These are phyloP conservation scores for Melipona beecheii DNA, from an alignment of 2,888 invertebrate genomes.

Conservation along the genomic window DNA sequence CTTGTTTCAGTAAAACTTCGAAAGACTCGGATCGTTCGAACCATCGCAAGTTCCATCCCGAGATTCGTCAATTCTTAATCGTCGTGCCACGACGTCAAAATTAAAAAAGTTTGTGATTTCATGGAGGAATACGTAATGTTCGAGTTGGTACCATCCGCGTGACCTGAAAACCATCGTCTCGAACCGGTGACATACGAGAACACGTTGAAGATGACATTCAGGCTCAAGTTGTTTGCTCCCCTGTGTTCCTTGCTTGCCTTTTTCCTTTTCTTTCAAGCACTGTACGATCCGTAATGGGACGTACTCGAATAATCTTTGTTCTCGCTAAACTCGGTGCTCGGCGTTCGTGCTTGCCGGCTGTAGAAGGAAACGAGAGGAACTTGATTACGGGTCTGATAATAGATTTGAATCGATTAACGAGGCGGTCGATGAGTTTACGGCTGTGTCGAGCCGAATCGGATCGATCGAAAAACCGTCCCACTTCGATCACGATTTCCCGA, in stretches of 20 bases:
- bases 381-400: conserved; percentile 12
- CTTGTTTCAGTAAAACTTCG: too few relatives aligned
- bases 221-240: neutral
- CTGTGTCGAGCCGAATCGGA: neutral
- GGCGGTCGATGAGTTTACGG: neutral
- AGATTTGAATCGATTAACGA: neutral
- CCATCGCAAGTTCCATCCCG: too few relatives aligned
- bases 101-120: too few relatives aligned
- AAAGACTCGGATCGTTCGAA: too few relatives aligned
- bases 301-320: neutral
- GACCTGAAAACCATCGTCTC: too few relatives aligned
- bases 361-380: neutral
- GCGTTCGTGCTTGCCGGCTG: neutral
- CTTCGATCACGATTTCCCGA: conserved; percentile 31
- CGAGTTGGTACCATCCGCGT: too few relatives aligned
- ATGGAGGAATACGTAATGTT: too few relatives aligned
- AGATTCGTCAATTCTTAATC: too few relatives aligned
- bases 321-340: neutral
- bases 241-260: neutral
- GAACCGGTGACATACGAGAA: neutral
- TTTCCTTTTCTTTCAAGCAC: neutral
- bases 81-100: too few relatives aligned
- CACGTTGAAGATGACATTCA: neutral
- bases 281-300: neutral
- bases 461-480: conserved; percentile 30